phyloP scores from a whole-genome alignment of 2,888 invertebrate species.

The Eucriotettix oculatus region DNA sequence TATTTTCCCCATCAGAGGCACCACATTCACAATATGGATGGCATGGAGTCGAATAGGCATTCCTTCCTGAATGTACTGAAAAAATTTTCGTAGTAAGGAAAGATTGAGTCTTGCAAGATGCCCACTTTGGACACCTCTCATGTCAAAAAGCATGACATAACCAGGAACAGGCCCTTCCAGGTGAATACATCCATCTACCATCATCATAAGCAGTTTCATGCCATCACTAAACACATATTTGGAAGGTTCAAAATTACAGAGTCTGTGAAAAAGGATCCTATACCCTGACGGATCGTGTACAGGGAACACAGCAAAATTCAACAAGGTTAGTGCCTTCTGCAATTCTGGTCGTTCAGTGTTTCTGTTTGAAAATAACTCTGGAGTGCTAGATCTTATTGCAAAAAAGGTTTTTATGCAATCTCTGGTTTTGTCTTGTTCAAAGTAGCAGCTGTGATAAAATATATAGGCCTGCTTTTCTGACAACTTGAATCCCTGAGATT shows the following conservation, averaged over 20 bases:
- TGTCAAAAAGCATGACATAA: conserved; percentile 46
- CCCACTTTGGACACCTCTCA: conserved; percentile 40
- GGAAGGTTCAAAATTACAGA: conserved; percentile 36
- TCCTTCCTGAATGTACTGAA: conserved; percentile 34
- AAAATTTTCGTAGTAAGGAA: conserved; percentile 41
- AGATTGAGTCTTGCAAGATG: conserved; percentile 47
- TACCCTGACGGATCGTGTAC: conserved; percentile 35
- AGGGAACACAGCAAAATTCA: background rate
- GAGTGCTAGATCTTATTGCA: background rate
- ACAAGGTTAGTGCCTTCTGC: background rate
- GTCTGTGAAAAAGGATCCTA: conserved; percentile 42
- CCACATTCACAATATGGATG: background rate
- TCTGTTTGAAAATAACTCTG: background rate
- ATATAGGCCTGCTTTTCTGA: background rate
- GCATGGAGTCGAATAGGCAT: background rate
- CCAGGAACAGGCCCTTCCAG: conserved; percentile 21
- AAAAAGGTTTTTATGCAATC: background rate
- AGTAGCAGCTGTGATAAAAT: background rate
- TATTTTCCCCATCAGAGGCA: background rate
- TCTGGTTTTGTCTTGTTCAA: background rate
- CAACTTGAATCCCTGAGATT: background rate
- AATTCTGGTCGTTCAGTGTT: background rate
- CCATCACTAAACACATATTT: conserved; percentile 41
- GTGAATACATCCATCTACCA: conserved; percentile 25
- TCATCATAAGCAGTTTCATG: conserved; percentile 31